A percentile compares a stretch with the other conserved stretches of the same genome.
Evolutionary conservation across 2,888 invertebrate species (phyloP).

Genomic region (Pseudeuparius sepicola): DNA sequence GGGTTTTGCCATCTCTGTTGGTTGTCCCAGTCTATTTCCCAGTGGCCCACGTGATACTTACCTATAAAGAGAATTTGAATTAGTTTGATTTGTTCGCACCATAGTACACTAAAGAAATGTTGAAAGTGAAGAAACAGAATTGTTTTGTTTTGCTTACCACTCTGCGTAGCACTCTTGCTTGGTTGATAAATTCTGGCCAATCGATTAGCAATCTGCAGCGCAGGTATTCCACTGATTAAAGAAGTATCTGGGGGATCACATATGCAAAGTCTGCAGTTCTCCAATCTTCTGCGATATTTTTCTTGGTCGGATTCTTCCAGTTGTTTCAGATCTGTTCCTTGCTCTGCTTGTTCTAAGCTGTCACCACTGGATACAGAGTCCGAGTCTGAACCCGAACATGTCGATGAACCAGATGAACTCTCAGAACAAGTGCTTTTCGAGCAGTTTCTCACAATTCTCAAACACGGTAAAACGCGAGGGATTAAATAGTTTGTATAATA

Average conservation of each 20-base stretch:
- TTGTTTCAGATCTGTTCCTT: slow-evolving; percentile 9
- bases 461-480: too few species aligned
- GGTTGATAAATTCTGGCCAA: slow-evolving; percentile 26
- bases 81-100: too few species aligned
- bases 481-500: too few species aligned
- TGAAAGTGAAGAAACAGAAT: too few species aligned
- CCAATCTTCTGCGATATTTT: slow-evolving; percentile 5
- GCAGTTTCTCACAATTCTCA: too few species aligned
- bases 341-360: too few species aligned
- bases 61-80: slow-evolving; percentile 12
- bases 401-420: too few species aligned
- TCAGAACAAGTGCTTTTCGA: too few species aligned
- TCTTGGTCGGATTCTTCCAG: slow-evolving; percentile 13
- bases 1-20: slow-evolving; percentile 51
- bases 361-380: too few species aligned
- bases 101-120: too few species aligned
- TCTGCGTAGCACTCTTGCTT: slow-evolving; percentile 29
- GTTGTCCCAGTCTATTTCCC: slow-evolving; percentile 27
- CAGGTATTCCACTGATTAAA: slow-evolving; percentile 16
- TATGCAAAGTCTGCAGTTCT: slow-evolving; percentile 16
- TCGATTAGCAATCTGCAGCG: slow-evolving; percentile 15
- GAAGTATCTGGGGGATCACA: slow-evolving; percentile 11
- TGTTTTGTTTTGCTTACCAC: slow-evolving; percentile 26
- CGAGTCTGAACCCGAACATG: too few species aligned
- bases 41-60: slow-evolving; percentile 18